These are phyloP conservation scores for Heliocidaris tuberculata DNA, from an alignment of 35 echinoderm and acorn worm species.

Conservation along the genomic window DNA sequence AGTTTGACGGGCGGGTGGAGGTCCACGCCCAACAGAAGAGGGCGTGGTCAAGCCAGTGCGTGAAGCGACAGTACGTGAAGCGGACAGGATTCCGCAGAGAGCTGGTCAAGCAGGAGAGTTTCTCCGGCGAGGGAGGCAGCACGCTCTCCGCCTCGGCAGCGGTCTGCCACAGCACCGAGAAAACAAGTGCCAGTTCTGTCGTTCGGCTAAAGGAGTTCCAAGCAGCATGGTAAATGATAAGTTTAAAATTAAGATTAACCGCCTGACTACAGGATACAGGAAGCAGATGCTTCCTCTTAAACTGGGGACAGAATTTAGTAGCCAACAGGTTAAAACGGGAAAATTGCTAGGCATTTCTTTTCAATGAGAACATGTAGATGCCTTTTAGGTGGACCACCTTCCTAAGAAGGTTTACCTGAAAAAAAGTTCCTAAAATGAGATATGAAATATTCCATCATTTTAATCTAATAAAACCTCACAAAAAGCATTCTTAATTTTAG, in stretches of 20 bases:
- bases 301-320: too few species aligned
- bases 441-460: too few species aligned
- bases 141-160: background rate
- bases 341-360: too few species aligned
- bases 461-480: too few species aligned
- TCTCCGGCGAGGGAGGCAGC: background rate
- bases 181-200: background rate
- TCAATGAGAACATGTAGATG: too few species aligned
- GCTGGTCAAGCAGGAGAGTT: slow-evolving; percentile 40
- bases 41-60: slow-evolving; percentile 29
- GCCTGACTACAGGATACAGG: too few species aligned
- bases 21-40: background rate
- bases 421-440: too few species aligned
- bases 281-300: too few species aligned
- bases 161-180: slow-evolving; percentile 12
- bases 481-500: too few species aligned
- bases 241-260: background rate
- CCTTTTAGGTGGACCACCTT: too few species aligned
- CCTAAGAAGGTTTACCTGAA: too few species aligned
- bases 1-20: slow-evolving; percentile 25
- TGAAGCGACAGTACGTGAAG: slow-evolving; percentile 42
- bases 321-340: too few species aligned
- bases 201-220: background rate
- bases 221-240: background rate
- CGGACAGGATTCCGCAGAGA: slow-evolving; percentile 6